phyloP scores from a whole-genome alignment of 1,140 invertebrate genomes.

The Aphidius gifuensis region DNA sequence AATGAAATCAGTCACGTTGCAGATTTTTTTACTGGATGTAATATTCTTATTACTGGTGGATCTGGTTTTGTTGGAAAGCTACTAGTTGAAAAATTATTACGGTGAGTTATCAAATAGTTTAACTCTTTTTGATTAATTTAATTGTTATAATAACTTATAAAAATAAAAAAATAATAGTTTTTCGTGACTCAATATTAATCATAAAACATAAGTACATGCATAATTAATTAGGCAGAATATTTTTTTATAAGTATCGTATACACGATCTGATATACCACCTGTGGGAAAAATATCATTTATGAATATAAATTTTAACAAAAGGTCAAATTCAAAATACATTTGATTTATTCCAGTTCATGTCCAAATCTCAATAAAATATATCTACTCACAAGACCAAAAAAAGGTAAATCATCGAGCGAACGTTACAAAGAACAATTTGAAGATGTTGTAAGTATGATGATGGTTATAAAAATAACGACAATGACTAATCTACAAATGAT shows the following conservation, averaged over 20 bases:
- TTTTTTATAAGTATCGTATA: no score
- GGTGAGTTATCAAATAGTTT: constrained; percentile 33
- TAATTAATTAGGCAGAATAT: neutral
- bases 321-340: constrained; percentile 1
- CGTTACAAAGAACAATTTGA: constrained; percentile 60
- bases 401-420: constrained; percentile 60
- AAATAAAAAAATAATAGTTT: neutral
- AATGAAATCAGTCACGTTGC: constrained; percentile 36
- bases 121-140: neutral
- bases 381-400: constrained; percentile 68
- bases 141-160: neutral
- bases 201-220: constrained; percentile 5
- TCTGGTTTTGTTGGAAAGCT: constrained; percentile 72
- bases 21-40: constrained; percentile 37
- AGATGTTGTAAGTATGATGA: constrained; percentile 51
- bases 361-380: constrained; percentile 66
- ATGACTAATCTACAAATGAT: neutral
- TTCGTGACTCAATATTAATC: neutral
- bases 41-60: constrained; percentile 55
- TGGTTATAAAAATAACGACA: constrained; percentile 2
- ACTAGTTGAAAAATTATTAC: constrained; percentile 64
- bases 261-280: no score
- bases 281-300: no score
- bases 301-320: neutral
- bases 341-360: constrained; percentile 58